A percentile compares a stretch with the other conserved stretches of the same genome.
These are phyloP conservation scores for Micrasema longulum DNA, from an alignment of 1,140 invertebrate species.

Conservation along the genomic window DNA sequence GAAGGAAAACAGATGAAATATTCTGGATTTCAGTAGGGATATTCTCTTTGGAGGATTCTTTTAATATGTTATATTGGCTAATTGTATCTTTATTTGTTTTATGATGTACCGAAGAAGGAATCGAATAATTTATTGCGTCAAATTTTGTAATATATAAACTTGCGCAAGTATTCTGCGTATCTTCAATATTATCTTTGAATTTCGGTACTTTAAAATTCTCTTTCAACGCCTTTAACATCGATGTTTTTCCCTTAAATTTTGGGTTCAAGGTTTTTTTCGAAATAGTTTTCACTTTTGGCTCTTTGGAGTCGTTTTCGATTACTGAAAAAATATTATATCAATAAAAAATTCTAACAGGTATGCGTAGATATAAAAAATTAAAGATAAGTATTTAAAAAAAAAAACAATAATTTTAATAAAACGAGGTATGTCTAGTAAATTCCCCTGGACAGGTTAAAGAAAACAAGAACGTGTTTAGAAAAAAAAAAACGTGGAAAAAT, in stretches of 20 bases:
- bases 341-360: no score
- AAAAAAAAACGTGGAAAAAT: no score
- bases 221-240: neutral
- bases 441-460: no score
- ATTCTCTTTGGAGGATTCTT: neutral
- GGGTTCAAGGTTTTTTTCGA: neutral
- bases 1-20: neutral
- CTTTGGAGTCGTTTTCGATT: neutral
- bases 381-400: no score
- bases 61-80: neutral
- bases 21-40: neutral
- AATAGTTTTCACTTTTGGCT: neutral
- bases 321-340: neutral
- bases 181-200: neutral
- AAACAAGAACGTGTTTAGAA: no score
- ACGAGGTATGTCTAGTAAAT: no score
- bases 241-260: neutral
- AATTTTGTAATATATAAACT: constrained; percentile 9
- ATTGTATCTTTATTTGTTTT: neutral
- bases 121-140: constrained; percentile 3
- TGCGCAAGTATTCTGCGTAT: neutral
- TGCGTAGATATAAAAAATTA: no score
- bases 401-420: no score
- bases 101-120: neutral
- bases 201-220: neutral